Evolutionary conservation across 2,888 invertebrate genomes (phyloP), one percentile per base, ranked within the genome.

Genomic region (Drosophila prostipennis): DNA sequence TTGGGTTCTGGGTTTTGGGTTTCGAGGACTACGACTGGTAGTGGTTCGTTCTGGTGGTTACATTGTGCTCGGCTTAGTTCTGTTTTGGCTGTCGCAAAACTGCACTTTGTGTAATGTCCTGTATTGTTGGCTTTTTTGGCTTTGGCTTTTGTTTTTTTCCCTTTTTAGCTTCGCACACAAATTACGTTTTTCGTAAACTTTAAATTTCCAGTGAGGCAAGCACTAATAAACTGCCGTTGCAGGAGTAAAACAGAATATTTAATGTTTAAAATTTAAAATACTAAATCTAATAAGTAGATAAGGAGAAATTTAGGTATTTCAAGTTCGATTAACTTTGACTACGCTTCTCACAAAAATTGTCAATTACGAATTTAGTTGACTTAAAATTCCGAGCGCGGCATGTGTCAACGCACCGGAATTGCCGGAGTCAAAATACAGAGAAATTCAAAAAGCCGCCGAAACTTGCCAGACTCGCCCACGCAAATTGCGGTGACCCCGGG

Each of bases 101-200:
- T 84, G 82, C 80, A 80, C 79, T 85, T 74, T 76, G 68, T 60
- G 34, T 77, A 84, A 80, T 84, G 68, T 71, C 48, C 69, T 43
- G 40, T 46, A 46, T 71, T 54, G 48, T 34, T 53, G 42, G 71
- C 42, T 48, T 32, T 52, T 14, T 14, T 26, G 42, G 67, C 39
- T 46, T 19, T 34, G 39, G 10, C 29, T 16, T 42, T 37, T 26
- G 42, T 36, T 36, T 49, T 42, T 39, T 34, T 3, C 40, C 43
- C 29, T 19, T 34, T 29, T 19, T 7, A 11, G 10, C 36, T 11
- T 13, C 43, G 16, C 34, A 43, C 36, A 52, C 49, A 63, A 63
- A 71, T 61, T 64, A 74, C 64, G 70, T 72, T 71, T 68, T 69
- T 69, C 26, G 52, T 57, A 32, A 71, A 70, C 59, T 74, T 67